Base-by-base conservation (phyloP, 2,797 vertebrate species). In the Dryobates pubescens region DNA sequence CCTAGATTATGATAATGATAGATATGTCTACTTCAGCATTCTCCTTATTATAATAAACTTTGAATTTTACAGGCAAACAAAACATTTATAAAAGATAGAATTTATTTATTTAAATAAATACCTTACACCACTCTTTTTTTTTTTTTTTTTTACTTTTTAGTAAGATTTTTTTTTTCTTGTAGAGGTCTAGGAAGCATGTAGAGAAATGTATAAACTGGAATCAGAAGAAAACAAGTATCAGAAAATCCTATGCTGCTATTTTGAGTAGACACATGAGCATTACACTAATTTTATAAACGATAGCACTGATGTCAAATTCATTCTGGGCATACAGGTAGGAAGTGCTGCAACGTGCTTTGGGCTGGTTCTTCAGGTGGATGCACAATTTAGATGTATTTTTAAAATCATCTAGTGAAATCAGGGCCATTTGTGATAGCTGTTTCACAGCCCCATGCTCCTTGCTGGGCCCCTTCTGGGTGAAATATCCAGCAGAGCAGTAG, bases 401-500 rank as follows among this genome's bases (percentile, higher is more conserved):
- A 61, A 3, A 2, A 58, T 32, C n/a, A 68, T 24, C 18, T 80
- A 18, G 12, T 76, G 62, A 90, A 92, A 82, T 74, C 54, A 61
- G 19, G 43, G 36, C 17, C 32, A 47, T 71, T 93, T 79, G 47
- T 83, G 32, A 62, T 88, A 78, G 76, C 43, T 81, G 23, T 17
- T 82, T 7, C 71, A 45, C 84, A 87, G 32, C 70, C 4, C 8
- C 29, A 12, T 27, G 17, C 34, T 74, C 16, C 41, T 84, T 56
- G 45, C 76, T 71, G 62, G 68, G 90, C 68, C 84, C 49, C 92
- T 86, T 84, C 75, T 89, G 58, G 41, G n/a, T 84, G 78, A 91
- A 51, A 56, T 77, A 77, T 74, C 81, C 88, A 80, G 68, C 34
- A 88, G 32, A 87, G 72, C 17, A 41, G 49, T n/a, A 58, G 63